These are phyloP conservation scores for Stictonetta naevosa DNA, from an alignment of 2,113 vertebrate species.

Conservation along the genomic window DNA sequence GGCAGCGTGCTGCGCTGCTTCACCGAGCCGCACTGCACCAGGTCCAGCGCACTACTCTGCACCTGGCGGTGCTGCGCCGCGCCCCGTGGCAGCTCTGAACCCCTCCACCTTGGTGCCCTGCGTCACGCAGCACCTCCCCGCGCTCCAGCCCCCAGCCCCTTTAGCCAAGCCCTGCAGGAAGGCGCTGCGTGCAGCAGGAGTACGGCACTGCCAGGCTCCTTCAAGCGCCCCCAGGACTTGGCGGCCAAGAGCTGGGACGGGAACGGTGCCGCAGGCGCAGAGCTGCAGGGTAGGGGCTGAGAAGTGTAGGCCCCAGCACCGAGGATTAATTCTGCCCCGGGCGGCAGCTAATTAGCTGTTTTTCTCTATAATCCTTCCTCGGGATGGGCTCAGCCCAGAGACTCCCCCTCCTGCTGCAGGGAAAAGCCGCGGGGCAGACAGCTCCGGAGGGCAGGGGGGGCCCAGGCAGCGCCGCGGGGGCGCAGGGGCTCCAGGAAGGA, in stretches of 20 bases:
- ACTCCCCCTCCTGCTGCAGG: neutral
- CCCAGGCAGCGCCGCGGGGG: neutral
- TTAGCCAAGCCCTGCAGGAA: neutral
- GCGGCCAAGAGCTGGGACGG: rapidly evolving
- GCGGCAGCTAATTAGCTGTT: neutral
- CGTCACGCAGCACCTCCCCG: too few relatives aligned
- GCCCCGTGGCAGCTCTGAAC: too few relatives aligned
- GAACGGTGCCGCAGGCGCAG: neutral
- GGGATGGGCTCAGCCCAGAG: neutral
- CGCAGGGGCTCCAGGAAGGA: neutral
- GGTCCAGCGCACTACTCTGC: too few relatives aligned
- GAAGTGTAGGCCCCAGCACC: neutral
- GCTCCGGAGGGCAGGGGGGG: neutral
- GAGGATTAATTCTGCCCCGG: neutral
- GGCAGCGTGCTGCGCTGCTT: too few relatives aligned
- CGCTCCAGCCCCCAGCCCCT: neutral
- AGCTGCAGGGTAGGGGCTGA: neutral
- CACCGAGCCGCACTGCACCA: too few relatives aligned
- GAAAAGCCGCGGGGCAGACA: neutral
- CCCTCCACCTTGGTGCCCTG: too few relatives aligned
- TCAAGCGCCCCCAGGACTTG: neutral
- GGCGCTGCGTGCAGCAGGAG: too few relatives aligned
- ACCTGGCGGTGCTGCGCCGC: too few relatives aligned
- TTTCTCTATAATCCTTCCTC: neutral
- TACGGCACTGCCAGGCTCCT: neutral